Base-by-base conservation (phyloP, 2,888 invertebrate genomes). In the Dugesia japonica region DNA sequence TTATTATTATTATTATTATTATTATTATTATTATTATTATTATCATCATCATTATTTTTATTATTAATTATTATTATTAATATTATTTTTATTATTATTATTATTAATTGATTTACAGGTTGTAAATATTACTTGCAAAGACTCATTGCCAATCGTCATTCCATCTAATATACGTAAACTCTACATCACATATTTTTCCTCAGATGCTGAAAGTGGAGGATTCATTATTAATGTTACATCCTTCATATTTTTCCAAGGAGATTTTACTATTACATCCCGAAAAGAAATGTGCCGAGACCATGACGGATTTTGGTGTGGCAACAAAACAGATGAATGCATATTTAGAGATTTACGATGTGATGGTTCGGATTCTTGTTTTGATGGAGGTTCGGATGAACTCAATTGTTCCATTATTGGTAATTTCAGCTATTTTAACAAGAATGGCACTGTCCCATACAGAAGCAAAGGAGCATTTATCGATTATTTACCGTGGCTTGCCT, bases 371-470 rank as follows among this genome's bases (percentile, higher is more conserved):
- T 38, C 27, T 7, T 75, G 75, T 71, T 75, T 75, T 23, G 71
- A 75, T 71, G 75, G 75, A 1, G 75, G 75, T 27, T 71, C 75
- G 1, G 75, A 75, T 56, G 75, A 75, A 20, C 1, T 71, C 9
- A 71, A 75, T 72, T 75, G 75, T 20, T n/a, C n/a, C 1, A 13
- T 23, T 20, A 4, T n/a, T 4, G n/a, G 56, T 56, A n/a, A 20
- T 7, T 13, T 13, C 7, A 20, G 4, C 23, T 4, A 4, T n/a
- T 9, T 7, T 13, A 7, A 9, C n/a, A n/a, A 7, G 17, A 20
- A n/a, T 56, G 56, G 9, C 23, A 31, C 31, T 31, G 7, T 7
- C 7, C 31, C 13, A 7, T 7, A 4, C 4, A 56, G 56, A 56
- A 4, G 4, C 20, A 56, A 28, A 28, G 28, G 28, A n/a, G 28